These are phyloP conservation scores for Elymnias hypermnestra DNA, from an alignment of 1,140 invertebrate species.

Conservation along the genomic window DNA sequence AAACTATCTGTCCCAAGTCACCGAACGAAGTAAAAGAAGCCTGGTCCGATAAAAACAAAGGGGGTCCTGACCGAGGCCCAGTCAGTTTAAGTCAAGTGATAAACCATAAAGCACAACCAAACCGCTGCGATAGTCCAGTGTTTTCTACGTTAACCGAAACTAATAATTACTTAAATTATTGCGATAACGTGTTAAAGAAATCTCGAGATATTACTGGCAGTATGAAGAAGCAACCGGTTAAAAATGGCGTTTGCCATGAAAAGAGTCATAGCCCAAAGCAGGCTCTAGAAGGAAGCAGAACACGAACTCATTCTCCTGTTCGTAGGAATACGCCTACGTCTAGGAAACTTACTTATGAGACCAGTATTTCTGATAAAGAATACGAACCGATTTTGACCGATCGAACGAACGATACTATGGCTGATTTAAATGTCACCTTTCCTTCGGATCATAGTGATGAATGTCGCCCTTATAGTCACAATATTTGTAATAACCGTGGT, in stretches of 20 bases:
- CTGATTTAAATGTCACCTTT: slow-evolving; percentile 69
- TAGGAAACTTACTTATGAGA: slow-evolving; percentile 53
- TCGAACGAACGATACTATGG: slow-evolving; percentile 70
- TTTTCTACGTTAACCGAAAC: slow-evolving; percentile 51
- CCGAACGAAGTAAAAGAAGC: slow-evolving; percentile 52
- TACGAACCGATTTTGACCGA: slow-evolving; percentile 60
- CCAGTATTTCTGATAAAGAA: slow-evolving; percentile 48
- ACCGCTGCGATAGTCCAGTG: slow-evolving; percentile 32
- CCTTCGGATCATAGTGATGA: slow-evolving; percentile 57
- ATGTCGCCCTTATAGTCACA: slow-evolving; percentile 9
- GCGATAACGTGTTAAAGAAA: slow-evolving; percentile 51
- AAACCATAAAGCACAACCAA: slow-evolving; percentile 37
- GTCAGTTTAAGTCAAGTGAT: slow-evolving; percentile 65
- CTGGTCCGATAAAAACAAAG: slow-evolving; percentile 41
- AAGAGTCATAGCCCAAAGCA: slow-evolving; percentile 25
- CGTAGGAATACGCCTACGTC: slow-evolving; percentile 33
- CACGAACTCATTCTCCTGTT: slow-evolving; percentile 39
- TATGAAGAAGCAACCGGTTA: slow-evolving; percentile 37
- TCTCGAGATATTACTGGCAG: slow-evolving; percentile 54
- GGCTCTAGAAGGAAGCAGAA: slow-evolving; percentile 27
- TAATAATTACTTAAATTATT: slow-evolving; percentile 51
- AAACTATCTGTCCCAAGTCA: slow-evolving; percentile 67
- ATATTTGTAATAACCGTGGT: slow-evolving; percentile 5
- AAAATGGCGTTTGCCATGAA: slow-evolving; percentile 17
- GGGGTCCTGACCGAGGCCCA: slow-evolving; percentile 36